These are phyloP conservation scores for Gnathonemus longibarbis DNA, from an alignment of 2,113 vertebrate genomes.

Conservation along the genomic window DNA sequence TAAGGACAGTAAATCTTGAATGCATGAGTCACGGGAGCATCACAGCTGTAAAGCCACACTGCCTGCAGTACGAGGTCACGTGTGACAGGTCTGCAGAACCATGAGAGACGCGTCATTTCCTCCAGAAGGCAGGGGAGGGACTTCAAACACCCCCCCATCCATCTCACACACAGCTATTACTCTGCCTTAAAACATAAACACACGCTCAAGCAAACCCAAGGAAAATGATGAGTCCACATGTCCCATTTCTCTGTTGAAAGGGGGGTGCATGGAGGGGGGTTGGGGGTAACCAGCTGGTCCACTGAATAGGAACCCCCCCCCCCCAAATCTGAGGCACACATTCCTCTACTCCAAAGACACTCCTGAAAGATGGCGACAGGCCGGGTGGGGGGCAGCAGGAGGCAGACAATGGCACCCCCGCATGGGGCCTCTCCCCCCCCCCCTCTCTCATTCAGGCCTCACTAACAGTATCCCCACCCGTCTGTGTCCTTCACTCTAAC, in stretches of 20 bases:
- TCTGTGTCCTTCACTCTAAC: conserved; percentile 40
- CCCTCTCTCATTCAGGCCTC: conserved; percentile 34
- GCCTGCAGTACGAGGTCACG: neutral
- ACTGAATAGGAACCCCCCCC: conserved; percentile 41
- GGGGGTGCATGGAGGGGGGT: neutral
- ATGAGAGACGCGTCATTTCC: neutral
- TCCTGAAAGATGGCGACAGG: neutral
- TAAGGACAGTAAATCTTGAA: neutral
- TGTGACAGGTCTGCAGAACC: neutral
- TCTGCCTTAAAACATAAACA: conserved; percentile 23
- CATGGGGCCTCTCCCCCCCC: conserved; percentile 36
- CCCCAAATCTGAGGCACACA: conserved; percentile 43
- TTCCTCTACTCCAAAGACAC: conserved; percentile 46
- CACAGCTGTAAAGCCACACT: neutral
- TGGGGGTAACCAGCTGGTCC: conserved; percentile 46
- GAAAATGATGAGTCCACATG: neutral
- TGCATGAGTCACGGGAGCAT: neutral
- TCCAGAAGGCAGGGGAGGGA: neutral
- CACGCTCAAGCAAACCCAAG: neutral
- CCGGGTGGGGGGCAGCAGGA: conserved; percentile 34
- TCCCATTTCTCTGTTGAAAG: neutral
- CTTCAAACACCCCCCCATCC: neutral
- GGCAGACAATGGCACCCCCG: conserved; percentile 42
- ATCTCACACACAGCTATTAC: neutral
- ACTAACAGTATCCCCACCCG: conserved; percentile 44